These are phyloP conservation scores for Tachina lurida DNA, from an alignment of 2,888 invertebrate species.

Conservation along the genomic window DNA sequence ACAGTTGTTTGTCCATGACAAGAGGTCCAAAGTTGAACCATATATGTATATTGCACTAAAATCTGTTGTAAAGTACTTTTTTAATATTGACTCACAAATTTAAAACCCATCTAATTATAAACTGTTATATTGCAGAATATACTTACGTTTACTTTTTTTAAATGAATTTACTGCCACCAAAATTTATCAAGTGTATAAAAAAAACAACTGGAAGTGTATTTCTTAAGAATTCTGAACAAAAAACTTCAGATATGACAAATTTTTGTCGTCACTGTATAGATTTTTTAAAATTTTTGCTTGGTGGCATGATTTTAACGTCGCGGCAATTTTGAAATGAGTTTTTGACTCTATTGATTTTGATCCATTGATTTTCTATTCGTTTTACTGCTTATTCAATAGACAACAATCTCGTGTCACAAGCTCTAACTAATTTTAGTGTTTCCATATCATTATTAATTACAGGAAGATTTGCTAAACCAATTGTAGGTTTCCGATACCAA, in stretches of 20 bases:
- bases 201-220: no score
- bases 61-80: no score
- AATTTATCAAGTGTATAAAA: no score
- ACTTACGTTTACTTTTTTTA: no score
- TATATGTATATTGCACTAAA: no score
- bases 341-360: slow-evolving; percentile 26
- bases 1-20: background rate
- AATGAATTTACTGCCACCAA: no score
- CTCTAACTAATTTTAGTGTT: slow-evolving; percentile 31
- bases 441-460: slow-evolving; percentile 29
- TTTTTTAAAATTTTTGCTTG: slow-evolving; percentile 29
- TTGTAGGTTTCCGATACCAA: slow-evolving; percentile 39
- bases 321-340: slow-evolving; percentile 25
- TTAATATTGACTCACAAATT: no score
- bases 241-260: slow-evolving; percentile 33
- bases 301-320: slow-evolving; percentile 1
- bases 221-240: no score
- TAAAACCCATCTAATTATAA: no score
- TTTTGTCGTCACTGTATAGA: slow-evolving; percentile 34
- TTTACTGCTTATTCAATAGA: slow-evolving; percentile 10
- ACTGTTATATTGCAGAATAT: no score
- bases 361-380: slow-evolving; percentile 18
- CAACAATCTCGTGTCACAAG: slow-evolving; percentile 30
- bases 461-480: slow-evolving; percentile 34
- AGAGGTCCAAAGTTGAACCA: background rate